Evolutionary conservation across 1,140 invertebrate species (phyloP).

Genomic region (Parapsyche elsis): DNA sequence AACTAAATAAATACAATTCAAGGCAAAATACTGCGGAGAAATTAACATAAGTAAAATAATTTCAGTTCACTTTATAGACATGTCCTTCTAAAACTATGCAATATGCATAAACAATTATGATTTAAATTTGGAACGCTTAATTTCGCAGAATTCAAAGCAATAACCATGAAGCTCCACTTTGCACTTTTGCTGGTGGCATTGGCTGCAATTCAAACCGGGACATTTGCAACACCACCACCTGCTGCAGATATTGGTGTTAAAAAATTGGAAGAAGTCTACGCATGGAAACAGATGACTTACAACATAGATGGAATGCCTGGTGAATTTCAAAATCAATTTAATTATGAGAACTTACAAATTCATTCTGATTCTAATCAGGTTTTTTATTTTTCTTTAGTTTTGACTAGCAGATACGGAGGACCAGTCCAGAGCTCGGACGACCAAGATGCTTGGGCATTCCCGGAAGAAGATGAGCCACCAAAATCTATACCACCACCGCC

Average conservation of each 20-base stretch:
- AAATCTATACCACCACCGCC: neutral
- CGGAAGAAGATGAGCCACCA: neutral
- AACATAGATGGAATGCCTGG: conserved; percentile 58
- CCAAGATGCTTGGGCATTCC: neutral
- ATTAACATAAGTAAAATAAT: no score
- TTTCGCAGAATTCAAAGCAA: no score
- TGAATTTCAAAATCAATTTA: conserved; percentile 50
- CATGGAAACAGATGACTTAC: conserved; percentile 61
- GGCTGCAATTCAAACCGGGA: neutral
- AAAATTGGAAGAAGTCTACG: conserved; percentile 59
- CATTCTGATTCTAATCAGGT: neutral
- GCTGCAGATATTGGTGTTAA: conserved; percentile 43
- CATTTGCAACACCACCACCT: neutral
- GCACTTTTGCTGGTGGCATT: neutral
- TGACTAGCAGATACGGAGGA: conserved; percentile 17
- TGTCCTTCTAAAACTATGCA: no score
- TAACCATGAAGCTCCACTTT: neutral
- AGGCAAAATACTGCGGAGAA: no score
- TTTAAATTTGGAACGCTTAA: no score
- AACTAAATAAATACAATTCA: no score
- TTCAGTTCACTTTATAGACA: no score
- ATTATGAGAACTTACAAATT: neutral
- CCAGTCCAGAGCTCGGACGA: conserved; percentile 1
- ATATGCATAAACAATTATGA: no score
- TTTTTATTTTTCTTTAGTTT: conserved; percentile 15